phyloP scores from a whole-genome alignment of 2,113 vertebrate genomes.

The Sceloporus undulatus region DNA sequence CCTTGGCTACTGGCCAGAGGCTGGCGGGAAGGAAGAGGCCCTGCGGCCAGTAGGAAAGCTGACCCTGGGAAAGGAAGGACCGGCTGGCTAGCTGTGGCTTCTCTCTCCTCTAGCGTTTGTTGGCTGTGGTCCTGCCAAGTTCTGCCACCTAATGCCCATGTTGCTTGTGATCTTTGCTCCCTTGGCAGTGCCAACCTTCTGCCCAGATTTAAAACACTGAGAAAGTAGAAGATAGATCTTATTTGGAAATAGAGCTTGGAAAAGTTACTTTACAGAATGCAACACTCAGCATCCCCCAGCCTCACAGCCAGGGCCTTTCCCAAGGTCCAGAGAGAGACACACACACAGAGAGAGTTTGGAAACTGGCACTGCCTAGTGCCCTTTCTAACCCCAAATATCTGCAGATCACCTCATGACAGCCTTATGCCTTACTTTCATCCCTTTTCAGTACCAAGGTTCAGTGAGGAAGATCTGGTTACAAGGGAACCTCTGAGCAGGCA shows the following conservation, averaged over 20 bases:
- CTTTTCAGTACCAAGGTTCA: too few species aligned
- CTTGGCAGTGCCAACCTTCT: not conserved
- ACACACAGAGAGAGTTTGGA: too few species aligned
- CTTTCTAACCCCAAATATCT: not conserved
- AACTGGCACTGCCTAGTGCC: not conserved
- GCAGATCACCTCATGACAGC: not conserved
- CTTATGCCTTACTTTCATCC: too few species aligned
- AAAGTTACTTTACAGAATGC: too few species aligned
- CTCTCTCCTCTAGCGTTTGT: not conserved
- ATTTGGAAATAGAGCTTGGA: too few species aligned
- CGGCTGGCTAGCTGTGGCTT: not conserved
- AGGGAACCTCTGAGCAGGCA: not conserved
- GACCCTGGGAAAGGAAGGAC: slow-evolving; percentile 63
- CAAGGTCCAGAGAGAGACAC: too few species aligned
- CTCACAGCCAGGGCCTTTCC: too few species aligned
- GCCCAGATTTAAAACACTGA: too few species aligned
- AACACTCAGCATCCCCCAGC: too few species aligned
- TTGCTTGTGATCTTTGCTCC: not conserved
- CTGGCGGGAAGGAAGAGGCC: slow-evolving; percentile 64
- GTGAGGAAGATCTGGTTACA: too few species aligned
- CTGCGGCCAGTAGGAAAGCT: not conserved
- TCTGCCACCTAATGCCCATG: not conserved
- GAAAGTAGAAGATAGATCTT: too few species aligned
- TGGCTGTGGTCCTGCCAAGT: not conserved
- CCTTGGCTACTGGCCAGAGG: slow-evolving; percentile 48